Conservation (phyloP, 2,113 vertebrate species). For the Gadus chalcogrammus region DNA sequence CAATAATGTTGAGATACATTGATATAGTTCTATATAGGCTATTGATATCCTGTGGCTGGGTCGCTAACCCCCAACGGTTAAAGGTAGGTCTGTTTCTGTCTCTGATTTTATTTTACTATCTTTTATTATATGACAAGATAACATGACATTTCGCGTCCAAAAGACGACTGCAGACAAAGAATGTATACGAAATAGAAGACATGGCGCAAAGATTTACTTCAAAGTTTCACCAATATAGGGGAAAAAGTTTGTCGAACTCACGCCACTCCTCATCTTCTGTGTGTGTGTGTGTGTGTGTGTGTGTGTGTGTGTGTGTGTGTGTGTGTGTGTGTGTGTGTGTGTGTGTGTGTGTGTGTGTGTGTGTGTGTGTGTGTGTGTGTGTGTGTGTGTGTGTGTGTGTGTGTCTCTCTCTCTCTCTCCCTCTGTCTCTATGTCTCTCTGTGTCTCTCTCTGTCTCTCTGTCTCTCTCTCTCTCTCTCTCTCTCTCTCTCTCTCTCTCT, state of each 20-base stretch:
- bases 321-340: not conserved
- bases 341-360: not conserved
- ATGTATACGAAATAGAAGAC: no score
- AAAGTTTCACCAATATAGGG: slow-evolving; percentile 12
- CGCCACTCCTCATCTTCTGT: not conserved
- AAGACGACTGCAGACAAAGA: no score
- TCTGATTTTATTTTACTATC: not conserved
- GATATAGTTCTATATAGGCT: no score
- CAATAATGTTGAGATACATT: no score
- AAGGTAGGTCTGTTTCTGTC: no score
- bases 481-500: slow-evolving; percentile 23
- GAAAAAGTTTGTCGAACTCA: slow-evolving; percentile 38
- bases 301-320: no score
- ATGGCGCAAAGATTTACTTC: no score
- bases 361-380: not conserved
- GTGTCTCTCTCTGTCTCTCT: slow-evolving; percentile 20
- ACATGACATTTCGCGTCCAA: no score
- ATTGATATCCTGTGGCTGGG: no score
- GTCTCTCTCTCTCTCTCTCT: slow-evolving; percentile 38
- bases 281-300: not conserved
- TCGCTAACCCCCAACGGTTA: no score
- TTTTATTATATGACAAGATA: not conserved
- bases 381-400: not conserved
- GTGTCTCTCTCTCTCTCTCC: slow-evolving; percentile 62
- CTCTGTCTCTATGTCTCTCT: no score